Evolutionary conservation across 2,113 vertebrate genomes (phyloP), one percentile per base, ranked within the genome.

Genomic region (Neogobius melanostomus): DNA sequence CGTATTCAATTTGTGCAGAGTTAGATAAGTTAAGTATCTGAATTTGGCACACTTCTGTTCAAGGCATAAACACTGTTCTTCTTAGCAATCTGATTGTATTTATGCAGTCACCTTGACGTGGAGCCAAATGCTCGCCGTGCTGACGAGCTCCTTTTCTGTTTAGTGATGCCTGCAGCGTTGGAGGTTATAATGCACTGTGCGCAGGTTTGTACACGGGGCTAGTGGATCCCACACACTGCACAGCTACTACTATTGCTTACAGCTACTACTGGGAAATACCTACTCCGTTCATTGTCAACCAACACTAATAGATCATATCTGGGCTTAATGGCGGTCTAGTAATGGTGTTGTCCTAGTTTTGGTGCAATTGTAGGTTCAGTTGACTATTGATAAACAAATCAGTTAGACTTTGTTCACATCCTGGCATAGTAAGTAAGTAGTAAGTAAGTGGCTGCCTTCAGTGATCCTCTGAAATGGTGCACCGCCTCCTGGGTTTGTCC

Each of bases 91-190:
- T 60, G 42, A 64, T 63, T 77, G 36, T n/a, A 65, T 75, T 77
- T 64, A 61, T 28, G 45, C 42, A 56, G 71, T 87, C 79, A 82
- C 77, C 81, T 81, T 82, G 81, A 84, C 71, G 51, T 66, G 14
- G 42, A 54, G 64, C 60, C 63, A 83, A 69, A 69, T 44, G 14
- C 52, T 12, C 64, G 43, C 68, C 64, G 44, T 68, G 76, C 80
- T 82, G 76, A 83, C 71, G 71, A 67, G 66, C 54, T 69, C 61
- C 69, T 76, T 21, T 46, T 49, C 53, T 50, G 7, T 73, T 72
- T 5, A 5, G 45, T 42, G 6, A 42, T 17, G 43, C 66, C 73
- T 77, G 80, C 53, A 56, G 60, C 50, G 17, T 64, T 68, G 66
- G 56, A 57, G 64, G 54, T 68, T 60, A 59, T 1, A 45, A 21